Base-by-base conservation (phyloP, 2,113 vertebrate species). In the Lagopus leucura region DNA sequence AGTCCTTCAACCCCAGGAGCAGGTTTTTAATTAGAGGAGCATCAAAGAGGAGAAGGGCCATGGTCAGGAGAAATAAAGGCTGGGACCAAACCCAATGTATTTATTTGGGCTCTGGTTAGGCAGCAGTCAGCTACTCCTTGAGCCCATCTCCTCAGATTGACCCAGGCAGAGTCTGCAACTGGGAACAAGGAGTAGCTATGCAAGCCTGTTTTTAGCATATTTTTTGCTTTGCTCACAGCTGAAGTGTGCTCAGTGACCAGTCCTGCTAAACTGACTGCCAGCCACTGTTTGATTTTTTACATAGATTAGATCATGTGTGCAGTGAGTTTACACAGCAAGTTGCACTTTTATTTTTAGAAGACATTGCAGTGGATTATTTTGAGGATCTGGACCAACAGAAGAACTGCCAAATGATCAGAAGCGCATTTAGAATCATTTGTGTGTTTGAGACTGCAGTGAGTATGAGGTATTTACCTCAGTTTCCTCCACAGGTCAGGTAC, bases 241-340 rank as follows among this genome's bases (percentile, higher is more conserved):
- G 69, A 5, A 73, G 25, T 2, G 2, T 18, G 25, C 43, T 67
- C 0, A 0, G 21, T 36, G 71, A 43, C 21, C 48, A 16, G 42
- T 28, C 43, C 70, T 79, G 70, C 54, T 61, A 13, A 55, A 17
- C 4, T 0, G 0, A 21, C 30, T 34, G 80, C 48, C 80, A 88
- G 57, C n/a, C 69, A 38, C 24, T 14, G 12, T 36, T 57, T 32
- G 42, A 64, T 83, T 77, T 58, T 3, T 8, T 8, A 18, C 2
- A 58, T 1, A 64, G 67, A 28, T 58, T 43, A 27, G 48, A 86
- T 45, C 67, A 43, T 11, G 8, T 3, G 13, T 12, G 2, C 38
- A 0, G 0, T 6, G 30, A 60, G 8, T 0, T 1, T n/a, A 13
- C 50, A 13, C 40, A 0, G 0, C 11, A 55, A 71, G 38, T 64